Conservation (phyloP, 2,888 invertebrate genomes). For the Galerucella nymphaeae region DNA sequence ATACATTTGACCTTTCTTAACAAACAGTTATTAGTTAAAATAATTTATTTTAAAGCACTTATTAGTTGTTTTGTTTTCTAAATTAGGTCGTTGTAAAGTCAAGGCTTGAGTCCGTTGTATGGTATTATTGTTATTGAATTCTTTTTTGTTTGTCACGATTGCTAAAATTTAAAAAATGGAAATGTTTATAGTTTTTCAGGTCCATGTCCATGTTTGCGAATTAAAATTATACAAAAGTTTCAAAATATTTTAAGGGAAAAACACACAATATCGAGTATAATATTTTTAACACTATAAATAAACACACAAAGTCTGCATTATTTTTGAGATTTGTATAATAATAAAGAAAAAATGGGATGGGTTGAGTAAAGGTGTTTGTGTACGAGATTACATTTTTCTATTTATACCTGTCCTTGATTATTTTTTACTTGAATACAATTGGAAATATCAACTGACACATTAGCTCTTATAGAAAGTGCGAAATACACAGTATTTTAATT, state of each 20-base stretch:
- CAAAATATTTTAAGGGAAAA: neutral
- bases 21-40: neutral
- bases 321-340: too few relatives aligned
- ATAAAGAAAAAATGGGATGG: too few relatives aligned
- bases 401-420: too few relatives aligned
- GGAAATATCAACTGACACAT: too few relatives aligned
- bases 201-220: neutral
- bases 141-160: neutral
- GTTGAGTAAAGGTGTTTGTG: too few relatives aligned
- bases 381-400: too few relatives aligned
- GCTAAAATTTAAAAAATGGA: neutral
- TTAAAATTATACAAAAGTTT: neutral
- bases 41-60: neutral
- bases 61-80: neutral
- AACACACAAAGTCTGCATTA: too few relatives aligned
- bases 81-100: constrained; percentile 1
- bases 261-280: neutral
- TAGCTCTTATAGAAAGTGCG: too few relatives aligned
- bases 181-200: neutral
- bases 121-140: neutral
- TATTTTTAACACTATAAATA: too few relatives aligned
- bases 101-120: neutral
- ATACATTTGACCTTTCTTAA: neutral
- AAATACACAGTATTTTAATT: too few relatives aligned
- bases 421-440: too few relatives aligned